These are phyloP conservation scores for Thamnophis elegans DNA, from an alignment of 2,797 vertebrate genomes.

Conservation along the genomic window DNA sequence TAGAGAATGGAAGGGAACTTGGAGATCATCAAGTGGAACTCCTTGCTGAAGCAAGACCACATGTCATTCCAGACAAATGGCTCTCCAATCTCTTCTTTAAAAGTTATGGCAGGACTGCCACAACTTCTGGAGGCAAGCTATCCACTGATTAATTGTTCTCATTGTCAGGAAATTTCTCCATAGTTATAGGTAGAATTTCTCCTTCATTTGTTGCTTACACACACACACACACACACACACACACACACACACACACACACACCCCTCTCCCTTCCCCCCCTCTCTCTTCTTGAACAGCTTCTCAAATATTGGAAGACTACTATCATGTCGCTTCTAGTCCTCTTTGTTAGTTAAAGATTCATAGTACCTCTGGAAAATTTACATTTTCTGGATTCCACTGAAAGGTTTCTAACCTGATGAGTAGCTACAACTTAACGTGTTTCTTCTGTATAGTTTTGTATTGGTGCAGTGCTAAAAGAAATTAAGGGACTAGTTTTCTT, in stretches of 20 bases:
- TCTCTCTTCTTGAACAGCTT: not conserved
- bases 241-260: no score
- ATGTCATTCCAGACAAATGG: not conserved
- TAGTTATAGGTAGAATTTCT: not conserved
- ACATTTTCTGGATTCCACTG: not conserved
- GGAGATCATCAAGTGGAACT: not conserved
- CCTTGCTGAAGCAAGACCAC: not conserved
- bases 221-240: no score
- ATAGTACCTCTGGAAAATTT: not conserved
- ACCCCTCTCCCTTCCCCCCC: no score
- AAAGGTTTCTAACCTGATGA: not conserved
- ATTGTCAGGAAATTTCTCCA: not conserved
- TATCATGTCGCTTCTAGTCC: not conserved
- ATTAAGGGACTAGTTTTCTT: not conserved
- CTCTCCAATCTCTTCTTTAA: not conserved
- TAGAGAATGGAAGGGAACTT: not conserved
- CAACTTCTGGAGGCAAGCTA: not conserved
- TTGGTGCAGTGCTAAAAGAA: not conserved
- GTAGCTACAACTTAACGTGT: no score
- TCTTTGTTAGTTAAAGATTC: not conserved
- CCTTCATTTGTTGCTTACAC: not conserved
- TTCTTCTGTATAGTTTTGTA: not conserved
- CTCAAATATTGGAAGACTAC: not conserved
- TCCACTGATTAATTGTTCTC: not conserved
- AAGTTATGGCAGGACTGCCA: not conserved